Base-by-base conservation (phyloP, 2,888 invertebrate species). In the Tenthredo mesomela region DNA sequence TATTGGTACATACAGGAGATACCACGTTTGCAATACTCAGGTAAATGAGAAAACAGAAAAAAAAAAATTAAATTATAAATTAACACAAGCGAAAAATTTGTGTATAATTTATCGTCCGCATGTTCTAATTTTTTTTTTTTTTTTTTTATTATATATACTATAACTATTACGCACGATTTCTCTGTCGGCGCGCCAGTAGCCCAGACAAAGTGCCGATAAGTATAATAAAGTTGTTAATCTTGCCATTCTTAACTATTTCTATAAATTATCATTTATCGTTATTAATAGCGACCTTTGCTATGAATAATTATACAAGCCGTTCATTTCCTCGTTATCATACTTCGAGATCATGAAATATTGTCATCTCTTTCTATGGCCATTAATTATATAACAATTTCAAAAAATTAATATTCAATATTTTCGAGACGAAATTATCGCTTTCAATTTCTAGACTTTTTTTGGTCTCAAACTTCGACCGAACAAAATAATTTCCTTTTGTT, bases 1-100 rank as follows among this genome's bases (percentile, higher is more conserved):
- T 92, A 95, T 96, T 67, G 97, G 97, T 29, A 94, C 96, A 25
- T 95, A 96, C 89, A 96, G 96, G 90, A 94, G 97, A 85, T 97
- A 96, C 93, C 97, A 97, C 90, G 95, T 97, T 90, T 97, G 97
- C 93, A 97, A 97, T 92, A 96, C 96, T 87, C 95, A 96, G 94
- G 97, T 97, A 93, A 94, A 94, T 77, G 50, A 47, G 10, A 25
- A 29, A 43, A n/a, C n/a, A 1, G 9, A 73, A 75, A 0, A 43
- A 21, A 29, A 50, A 2, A 5, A 47, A 25, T 25, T 29, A 29
- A 29, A 29, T 2, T 2, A 47, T 25, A n/a, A 77, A 77, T 29
- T 18, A 6, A 54, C 9, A 12, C 5, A 9, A 71, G 7, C 10
- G 2, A 15, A 29, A 37, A 37, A 7, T 29, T 65, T 65, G 9